Evolutionary conservation across 2,113 vertebrate species (phyloP).

Genomic region (Oceanites oceanicus): DNA sequence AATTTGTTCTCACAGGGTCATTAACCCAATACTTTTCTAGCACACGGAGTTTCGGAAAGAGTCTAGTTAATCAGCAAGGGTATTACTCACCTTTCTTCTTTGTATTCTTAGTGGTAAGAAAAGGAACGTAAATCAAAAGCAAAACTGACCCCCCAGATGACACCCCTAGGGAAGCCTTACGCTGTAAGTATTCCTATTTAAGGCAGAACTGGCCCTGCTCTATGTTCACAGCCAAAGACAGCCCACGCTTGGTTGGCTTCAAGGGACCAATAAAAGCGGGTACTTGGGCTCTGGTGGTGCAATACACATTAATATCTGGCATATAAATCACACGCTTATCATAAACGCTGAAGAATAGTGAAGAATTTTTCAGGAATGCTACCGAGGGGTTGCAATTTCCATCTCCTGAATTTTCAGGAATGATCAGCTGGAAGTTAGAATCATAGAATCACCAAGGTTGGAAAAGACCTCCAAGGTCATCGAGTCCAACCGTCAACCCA

Average conservation of each 20-base stretch:
- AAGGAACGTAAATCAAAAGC: neutral
- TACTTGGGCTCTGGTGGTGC: neutral
- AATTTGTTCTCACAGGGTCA: neutral
- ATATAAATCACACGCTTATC: neutral
- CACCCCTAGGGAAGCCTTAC: neutral
- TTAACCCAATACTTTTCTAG: neutral
- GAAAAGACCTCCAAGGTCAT: too few relatives aligned
- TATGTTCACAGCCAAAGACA: accelerated
- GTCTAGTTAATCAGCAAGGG: neutral
- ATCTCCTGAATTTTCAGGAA: neutral
- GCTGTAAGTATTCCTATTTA: neutral
- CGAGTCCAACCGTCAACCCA: too few relatives aligned
- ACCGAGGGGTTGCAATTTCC: neutral
- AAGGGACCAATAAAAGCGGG: neutral
- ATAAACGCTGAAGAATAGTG: neutral
- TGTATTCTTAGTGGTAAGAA: neutral
- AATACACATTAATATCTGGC: neutral
- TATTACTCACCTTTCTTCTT: neutral
- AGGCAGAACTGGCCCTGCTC: neutral
- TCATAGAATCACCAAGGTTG: too few relatives aligned
- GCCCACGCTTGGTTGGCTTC: neutral
- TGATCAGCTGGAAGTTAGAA: neutral
- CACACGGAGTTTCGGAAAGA: neutral
- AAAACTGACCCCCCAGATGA: neutral
- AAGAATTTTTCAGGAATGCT: neutral